Base-by-base conservation (phyloP, 2,888 invertebrate genomes). In the Callyntrura guangdongensis region DNA sequence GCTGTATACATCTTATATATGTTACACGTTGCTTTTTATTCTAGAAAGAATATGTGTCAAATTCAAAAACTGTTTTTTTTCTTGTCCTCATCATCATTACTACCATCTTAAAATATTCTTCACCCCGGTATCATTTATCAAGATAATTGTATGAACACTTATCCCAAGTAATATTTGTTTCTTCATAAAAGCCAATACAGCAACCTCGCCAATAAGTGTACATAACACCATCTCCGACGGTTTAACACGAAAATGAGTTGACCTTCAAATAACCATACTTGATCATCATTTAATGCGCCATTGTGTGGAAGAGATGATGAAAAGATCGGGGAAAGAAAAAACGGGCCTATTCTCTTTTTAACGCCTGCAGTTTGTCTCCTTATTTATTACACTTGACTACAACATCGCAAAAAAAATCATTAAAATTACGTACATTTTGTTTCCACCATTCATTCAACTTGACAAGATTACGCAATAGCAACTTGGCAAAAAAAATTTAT, bases 201-300 rank as follows among this genome's bases (percentile, higher is more conserved):
- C 6, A 36, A 36, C 36, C 36, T 6, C 36, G 36, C n/a, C n/a
- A n/a, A n/a, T 36, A 36, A 4, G 27, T 5, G 64, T 64, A 27
- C 14, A 64, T 22, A 64, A 2, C 12, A 56, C n/a, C 20, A n/a
- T 49, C 47, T 22, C 22, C 6, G 9, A 53, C 17, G n/a, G 2
- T n/a, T 72, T n/a, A 1, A 45, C 36, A 20, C 20, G 49, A 85
- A 77, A 61, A 85, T 27, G 64, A 67, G 36, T 84, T 81, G 84
- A 90, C 90, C 90, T 90, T 90, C 84, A 90, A 59, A 56, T 61
- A 45, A n/a, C 85, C 90, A 89, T 84, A 89, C 84, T 82, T 69
- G 77, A 90, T 83, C 49, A 74, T 74, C 74, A 20, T 79, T 79
- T n/a, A 53, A 79, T 59, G 27, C 27, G 5, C 25, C 14, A 49